phyloP scores from a whole-genome alignment of 2,113 vertebrate species.

The Brachyhypopomus gauderio region DNA sequence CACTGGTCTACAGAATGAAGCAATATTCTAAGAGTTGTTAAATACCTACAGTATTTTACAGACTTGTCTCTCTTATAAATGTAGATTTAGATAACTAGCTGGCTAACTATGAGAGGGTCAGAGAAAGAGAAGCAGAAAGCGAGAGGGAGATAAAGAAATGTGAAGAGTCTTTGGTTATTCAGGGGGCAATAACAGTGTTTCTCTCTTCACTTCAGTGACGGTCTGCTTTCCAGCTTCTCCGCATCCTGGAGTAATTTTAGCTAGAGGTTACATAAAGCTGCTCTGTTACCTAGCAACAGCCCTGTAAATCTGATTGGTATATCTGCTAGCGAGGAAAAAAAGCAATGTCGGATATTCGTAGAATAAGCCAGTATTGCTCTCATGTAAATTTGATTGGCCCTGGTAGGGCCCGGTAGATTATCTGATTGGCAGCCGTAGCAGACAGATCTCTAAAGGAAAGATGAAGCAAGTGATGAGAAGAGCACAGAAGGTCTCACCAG shows the following conservation, averaged over 20 bases:
- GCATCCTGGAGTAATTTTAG: slow-evolving; percentile 58
- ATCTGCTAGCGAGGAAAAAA: slow-evolving; percentile 34
- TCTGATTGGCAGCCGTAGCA: slow-evolving; percentile 31
- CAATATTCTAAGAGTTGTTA: background rate
- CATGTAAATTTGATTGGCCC: slow-evolving; percentile 48
- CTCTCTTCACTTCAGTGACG: slow-evolving; percentile 52
- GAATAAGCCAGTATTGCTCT: slow-evolving; percentile 27
- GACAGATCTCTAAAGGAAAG: slow-evolving; percentile 45
- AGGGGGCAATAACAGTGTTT: slow-evolving; percentile 50
- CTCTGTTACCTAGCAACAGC: slow-evolving; percentile 61
- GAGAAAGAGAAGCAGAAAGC: slow-evolving; percentile 1
- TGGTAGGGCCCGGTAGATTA: slow-evolving; percentile 34
- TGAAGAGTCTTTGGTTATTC: slow-evolving; percentile 19
- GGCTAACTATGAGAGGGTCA: background rate
- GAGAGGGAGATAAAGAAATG: slow-evolving; percentile 12
- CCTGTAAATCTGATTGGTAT: slow-evolving; percentile 53
- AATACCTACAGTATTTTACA: background rate
- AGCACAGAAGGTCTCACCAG: background rate
- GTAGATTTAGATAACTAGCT: background rate
- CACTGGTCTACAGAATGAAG: background rate
- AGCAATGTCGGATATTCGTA: slow-evolving; percentile 27
- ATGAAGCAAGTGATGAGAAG: slow-evolving; percentile 25
- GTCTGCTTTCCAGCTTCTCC: slow-evolving; percentile 56
- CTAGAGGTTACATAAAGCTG: slow-evolving; percentile 63
- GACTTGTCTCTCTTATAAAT: background rate